Evolutionary conservation across 92 coral and sea anemone genomes (phyloP).

Genomic region (Porites rus): DNA sequence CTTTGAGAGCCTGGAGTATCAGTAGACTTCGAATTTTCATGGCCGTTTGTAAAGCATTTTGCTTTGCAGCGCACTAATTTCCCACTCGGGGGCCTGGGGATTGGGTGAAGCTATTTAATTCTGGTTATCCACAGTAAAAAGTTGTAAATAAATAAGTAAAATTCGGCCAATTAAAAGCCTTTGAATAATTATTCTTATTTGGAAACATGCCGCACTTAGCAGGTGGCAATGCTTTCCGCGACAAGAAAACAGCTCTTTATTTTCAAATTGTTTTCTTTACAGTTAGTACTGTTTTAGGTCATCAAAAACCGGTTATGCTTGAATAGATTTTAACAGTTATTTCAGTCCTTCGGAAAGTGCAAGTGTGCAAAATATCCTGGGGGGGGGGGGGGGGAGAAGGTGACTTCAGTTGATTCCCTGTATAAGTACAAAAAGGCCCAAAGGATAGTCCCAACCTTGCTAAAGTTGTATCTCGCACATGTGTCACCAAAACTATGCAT

Average conservation of each 20-base stretch:
- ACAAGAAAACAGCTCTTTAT: not conserved
- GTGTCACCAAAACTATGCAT: too few relatives aligned
- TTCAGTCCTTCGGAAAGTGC: too few relatives aligned
- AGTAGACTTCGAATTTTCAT: constrained; percentile 15
- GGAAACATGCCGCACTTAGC: constrained; percentile 7
- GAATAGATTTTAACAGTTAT: too few relatives aligned
- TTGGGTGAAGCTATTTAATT: not conserved
- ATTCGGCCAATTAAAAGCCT: constrained; percentile 13
- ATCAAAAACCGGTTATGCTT: too few relatives aligned
- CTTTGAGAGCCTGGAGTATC: not conserved
- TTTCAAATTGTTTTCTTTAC: too few relatives aligned
- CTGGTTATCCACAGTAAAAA: constrained; percentile 12
- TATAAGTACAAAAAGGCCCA: too few relatives aligned
- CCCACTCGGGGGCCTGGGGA: not conserved
- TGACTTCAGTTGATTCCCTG: too few relatives aligned
- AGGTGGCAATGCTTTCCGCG: not conserved
- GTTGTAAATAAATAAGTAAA: constrained; percentile 13
- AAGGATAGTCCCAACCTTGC: too few relatives aligned
- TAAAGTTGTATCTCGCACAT: too few relatives aligned
- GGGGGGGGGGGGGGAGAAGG: too few relatives aligned
- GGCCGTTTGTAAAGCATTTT: constrained; percentile 15
- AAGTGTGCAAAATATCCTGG: too few relatives aligned
- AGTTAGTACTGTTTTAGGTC: too few relatives aligned
- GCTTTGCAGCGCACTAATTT: not conserved
- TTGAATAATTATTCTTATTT: not conserved